These are phyloP conservation scores for Grallaria varia DNA, from an alignment of 2,113 vertebrate species.

Conservation along the genomic window DNA sequence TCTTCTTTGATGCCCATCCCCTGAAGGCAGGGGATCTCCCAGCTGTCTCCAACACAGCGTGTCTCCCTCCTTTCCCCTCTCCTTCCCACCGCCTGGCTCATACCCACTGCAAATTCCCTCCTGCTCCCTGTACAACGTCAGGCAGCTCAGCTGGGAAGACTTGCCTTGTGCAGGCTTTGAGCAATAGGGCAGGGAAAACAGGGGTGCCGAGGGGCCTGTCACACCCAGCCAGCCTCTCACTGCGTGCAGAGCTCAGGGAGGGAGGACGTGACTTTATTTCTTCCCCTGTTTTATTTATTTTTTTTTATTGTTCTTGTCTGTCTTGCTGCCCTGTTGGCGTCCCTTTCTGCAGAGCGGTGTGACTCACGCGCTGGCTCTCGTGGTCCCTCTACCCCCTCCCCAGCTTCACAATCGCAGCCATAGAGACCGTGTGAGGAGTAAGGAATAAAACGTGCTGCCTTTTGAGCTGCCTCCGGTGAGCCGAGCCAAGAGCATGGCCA, in stretches of 20 bases:
- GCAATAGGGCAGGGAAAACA: background rate
- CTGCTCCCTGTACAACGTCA: background rate
- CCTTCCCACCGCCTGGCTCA: accelerated
- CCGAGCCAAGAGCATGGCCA: background rate
- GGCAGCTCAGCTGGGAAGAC: background rate
- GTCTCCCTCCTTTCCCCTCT: background rate
- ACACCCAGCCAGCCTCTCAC: background rate
- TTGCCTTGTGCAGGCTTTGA: accelerated
- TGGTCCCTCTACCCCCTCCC: background rate
- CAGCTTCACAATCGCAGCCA: background rate
- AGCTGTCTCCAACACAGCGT: background rate
- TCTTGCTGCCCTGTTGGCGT: background rate
- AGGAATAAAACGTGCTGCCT: background rate
- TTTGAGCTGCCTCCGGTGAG: background rate
- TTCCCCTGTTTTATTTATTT: accelerated
- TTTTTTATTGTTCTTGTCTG: background rate
- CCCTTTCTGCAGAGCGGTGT: background rate
- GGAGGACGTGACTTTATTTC: accelerated
- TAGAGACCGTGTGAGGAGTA: background rate
- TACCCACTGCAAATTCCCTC: accelerated
- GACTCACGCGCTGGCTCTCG: accelerated
- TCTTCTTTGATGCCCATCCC: background rate
- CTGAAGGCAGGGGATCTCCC: background rate
- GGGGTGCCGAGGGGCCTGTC: background rate
- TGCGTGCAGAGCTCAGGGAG: accelerated